These are phyloP conservation scores for Rhabdornis inornatus DNA, from an alignment of 2,113 vertebrate species.

Conservation along the genomic window DNA sequence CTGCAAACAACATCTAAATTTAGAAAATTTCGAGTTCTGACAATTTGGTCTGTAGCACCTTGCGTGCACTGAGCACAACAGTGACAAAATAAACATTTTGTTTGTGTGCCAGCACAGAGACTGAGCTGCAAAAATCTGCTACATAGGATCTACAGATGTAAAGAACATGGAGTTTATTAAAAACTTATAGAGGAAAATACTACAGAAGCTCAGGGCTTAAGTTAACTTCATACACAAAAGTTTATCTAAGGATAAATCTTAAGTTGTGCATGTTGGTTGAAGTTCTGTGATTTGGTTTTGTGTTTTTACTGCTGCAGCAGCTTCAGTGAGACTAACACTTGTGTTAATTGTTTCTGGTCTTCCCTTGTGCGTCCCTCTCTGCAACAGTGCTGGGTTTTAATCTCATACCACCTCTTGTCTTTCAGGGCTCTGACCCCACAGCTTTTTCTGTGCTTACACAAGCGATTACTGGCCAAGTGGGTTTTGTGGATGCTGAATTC, in stretches of 20 bases:
- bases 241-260: background rate
- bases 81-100: background rate
- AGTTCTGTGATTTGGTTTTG: background rate
- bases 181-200: background rate
- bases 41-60: background rate
- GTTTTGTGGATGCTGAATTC: constrained; percentile 95
- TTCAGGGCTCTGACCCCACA: constrained; percentile 91
- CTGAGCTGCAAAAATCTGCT: background rate
- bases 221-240: background rate
- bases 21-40: background rate
- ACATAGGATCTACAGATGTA: background rate
- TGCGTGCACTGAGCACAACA: background rate
- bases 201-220: background rate
- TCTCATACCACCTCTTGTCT: background rate
- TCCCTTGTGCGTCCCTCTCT: fast-evolving
- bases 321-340: background rate
- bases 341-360: background rate
- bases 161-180: background rate
- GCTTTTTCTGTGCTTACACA: constrained; percentile 95
- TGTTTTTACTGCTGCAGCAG: background rate
- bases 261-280: background rate
- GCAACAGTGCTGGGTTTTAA: background rate
- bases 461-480: constrained; percentile 96
- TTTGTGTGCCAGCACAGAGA: background rate
- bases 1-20: background rate